These are phyloP conservation scores for Sorex araneus DNA, from an alignment of 2,113 vertebrate genomes.

Conservation along the genomic window DNA sequence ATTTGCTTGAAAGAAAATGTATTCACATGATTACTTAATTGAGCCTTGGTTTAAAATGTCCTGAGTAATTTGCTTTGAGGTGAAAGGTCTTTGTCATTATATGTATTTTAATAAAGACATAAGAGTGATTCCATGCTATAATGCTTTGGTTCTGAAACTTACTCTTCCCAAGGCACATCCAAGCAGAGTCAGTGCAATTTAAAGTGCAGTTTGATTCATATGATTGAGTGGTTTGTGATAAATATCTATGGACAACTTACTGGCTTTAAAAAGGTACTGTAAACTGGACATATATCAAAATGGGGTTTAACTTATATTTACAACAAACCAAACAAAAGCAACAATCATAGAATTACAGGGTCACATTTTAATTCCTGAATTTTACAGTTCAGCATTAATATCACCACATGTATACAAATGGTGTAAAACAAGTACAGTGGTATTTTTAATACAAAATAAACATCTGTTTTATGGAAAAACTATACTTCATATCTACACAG, in stretches of 20 bases:
- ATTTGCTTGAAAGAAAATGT: neutral
- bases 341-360: constrained; percentile 93
- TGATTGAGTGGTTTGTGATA: constrained; percentile 49
- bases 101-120: constrained; percentile 17
- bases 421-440: constrained; percentile 97
- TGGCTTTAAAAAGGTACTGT: constrained; percentile 71
- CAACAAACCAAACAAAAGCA: constrained; percentile 90
- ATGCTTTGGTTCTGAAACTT: constrained; percentile 59
- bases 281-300: constrained; percentile 79
- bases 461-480: constrained; percentile 93
- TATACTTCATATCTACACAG: constrained; percentile 94
- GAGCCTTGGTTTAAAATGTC: neutral
- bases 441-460: constrained; percentile 98
- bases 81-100: neutral
- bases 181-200: neutral
- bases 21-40: neutral
- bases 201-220: constrained; percentile 28
- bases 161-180: constrained; percentile 13
- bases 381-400: constrained; percentile 94
- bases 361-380: constrained; percentile 99
- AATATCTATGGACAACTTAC: constrained; percentile 60
- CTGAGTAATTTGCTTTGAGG: neutral
- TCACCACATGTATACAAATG: constrained; percentile 98
- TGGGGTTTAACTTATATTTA: constrained; percentile 78
- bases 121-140: neutral